These are phyloP conservation scores for Eurytoma californica DNA, from an alignment of 2,888 invertebrate genomes.

Conservation along the genomic window DNA sequence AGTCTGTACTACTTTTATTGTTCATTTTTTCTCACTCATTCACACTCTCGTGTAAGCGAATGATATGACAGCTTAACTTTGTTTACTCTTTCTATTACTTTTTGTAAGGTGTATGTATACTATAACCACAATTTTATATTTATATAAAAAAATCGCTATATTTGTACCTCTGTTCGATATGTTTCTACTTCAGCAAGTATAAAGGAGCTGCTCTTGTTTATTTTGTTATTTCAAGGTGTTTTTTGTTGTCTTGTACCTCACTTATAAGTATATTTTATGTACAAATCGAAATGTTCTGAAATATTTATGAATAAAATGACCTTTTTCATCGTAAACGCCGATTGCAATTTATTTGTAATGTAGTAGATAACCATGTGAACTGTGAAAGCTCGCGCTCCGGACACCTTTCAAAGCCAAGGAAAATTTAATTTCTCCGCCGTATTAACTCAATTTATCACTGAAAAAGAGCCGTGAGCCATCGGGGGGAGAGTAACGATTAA, in stretches of 20 bases:
- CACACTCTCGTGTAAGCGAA: background rate
- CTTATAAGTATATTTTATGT: conserved; percentile 30
- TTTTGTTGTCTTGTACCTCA: conserved; percentile 31
- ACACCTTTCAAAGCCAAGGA: conserved; percentile 15
- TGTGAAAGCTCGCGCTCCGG: background rate
- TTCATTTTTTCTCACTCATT: conserved; percentile 14
- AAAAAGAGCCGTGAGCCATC: background rate
- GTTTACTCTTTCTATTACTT: conserved; percentile 23
- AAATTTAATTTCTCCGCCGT: background rate
- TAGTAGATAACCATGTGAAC: conserved; percentile 9
- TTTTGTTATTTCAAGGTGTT: conserved; percentile 4
- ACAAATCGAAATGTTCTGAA: conserved; percentile 20
- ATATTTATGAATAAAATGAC: conserved; percentile 51
- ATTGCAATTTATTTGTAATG: conserved; percentile 49
- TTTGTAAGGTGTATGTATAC: background rate
- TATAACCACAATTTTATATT: background rate
- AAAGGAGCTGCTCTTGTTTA: conserved; percentile 6
- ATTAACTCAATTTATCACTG: background rate
- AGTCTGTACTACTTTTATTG: conserved; percentile 22
- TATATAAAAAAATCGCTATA: background rate
- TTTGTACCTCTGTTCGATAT: conserved; percentile 23
- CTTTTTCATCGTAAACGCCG: conserved; percentile 28
- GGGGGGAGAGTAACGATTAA: too few relatives aligned
- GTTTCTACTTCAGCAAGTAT: background rate
- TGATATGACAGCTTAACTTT: conserved; percentile 41